phyloP scores from a whole-genome alignment of 2,888 invertebrate genomes.

The Chaitophorus viminalis region DNA sequence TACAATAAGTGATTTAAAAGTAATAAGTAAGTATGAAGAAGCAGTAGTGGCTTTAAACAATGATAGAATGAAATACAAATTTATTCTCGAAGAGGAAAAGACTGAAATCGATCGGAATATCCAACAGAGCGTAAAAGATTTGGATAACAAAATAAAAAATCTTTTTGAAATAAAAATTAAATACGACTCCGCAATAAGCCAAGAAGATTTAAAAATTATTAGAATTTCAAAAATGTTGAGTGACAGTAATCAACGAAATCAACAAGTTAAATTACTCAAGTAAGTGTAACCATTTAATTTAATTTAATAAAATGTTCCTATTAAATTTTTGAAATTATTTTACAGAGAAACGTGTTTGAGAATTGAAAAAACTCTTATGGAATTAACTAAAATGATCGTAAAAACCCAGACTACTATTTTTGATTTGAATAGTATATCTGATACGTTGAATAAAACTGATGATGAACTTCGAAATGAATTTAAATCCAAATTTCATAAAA shows the following conservation, averaged over 20 bases:
- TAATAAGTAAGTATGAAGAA: conserved; percentile 24
- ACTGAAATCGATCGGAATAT: conserved; percentile 22
- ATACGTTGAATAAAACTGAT: conserved; percentile 10
- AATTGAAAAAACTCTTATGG: conserved; percentile 8
- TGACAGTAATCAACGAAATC: conserved; percentile 13
- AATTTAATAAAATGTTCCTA: not conserved
- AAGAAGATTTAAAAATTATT: conserved; percentile 67
- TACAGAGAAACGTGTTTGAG: not conserved
- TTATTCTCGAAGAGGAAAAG: conserved; percentile 35
- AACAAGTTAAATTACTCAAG: not conserved
- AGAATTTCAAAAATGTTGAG: conserved; percentile 64
- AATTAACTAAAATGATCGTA: conserved; percentile 23
- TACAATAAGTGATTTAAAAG: conserved; percentile 7
- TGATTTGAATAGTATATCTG: conserved; percentile 13
- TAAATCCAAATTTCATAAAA: conserved; percentile 47
- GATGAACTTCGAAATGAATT: conserved; percentile 19
- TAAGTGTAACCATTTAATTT: not conserved
- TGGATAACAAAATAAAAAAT: conserved; percentile 65
- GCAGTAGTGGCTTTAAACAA: not conserved
- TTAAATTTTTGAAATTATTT: not conserved
- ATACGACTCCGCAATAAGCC: conserved; percentile 78
- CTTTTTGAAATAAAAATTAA: conserved; percentile 71
- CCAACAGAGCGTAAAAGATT: conserved; percentile 64
- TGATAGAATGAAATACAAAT: conserved; percentile 33
- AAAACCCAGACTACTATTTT: conserved; percentile 11